Evolutionary conservation across 2,888 invertebrate species (phyloP), one percentile per base, ranked within the genome.

Genomic region (Dynastes tityus): DNA sequence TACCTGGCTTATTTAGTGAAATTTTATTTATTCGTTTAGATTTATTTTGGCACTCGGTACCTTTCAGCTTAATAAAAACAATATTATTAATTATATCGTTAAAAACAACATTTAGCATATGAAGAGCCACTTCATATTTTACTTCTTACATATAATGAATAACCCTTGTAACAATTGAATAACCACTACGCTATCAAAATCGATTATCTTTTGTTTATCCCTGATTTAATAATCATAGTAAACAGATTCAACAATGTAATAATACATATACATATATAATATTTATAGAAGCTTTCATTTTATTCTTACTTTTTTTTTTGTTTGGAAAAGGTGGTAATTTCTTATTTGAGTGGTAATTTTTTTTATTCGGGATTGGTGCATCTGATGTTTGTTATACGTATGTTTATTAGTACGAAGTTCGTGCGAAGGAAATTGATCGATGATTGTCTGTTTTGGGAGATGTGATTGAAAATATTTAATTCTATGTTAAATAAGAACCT

Each of bases 21-120:
- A 45, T 45, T 45, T 45, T 8, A 45, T 11, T 11, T 45, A 45
- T 37, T 37, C 45, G 45, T 45, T 45, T 45, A 45, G 45, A 11
- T 45, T 22, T 63, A 32, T 63, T 79, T 79, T 79, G 79, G 79
- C 79, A 79, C 79, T 79, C 70, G 16, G 76, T 79, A 79, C 79
- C 79, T 76, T 68, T 53, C 32, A 27, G 63, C 63, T 29, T 6
- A 55, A 55, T 13, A 45, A 58, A 74, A 75, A 51, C 63, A 45
- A 64, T 37, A 37, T 37, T 37, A 37, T 45, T 32, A 53, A 55
- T 40, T 53, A 51, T 6, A 71, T 27, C 32, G 29, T 53, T 9
- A 27, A 53, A 55, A 71, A 71, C 29, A 63, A 63, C 40, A 53
- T 74, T 61, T 40, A 74, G 55, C 29, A 49, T 37, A 74, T 22